Evolutionary conservation across 1,140 invertebrate genomes (phyloP).

Genomic region (Dinoponera quadriceps): DNA sequence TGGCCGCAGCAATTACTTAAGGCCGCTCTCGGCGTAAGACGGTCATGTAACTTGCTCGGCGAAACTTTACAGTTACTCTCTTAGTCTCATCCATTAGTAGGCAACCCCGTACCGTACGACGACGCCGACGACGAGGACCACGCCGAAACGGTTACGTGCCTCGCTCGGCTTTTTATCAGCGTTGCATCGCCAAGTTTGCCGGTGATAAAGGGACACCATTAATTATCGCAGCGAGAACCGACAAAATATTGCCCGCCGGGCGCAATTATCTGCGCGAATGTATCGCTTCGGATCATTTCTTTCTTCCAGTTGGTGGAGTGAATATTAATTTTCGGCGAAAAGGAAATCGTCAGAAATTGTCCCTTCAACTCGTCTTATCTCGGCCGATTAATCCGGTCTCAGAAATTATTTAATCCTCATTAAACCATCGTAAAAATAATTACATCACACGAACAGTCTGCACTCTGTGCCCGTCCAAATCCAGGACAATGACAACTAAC

Average conservation of each 20-base stretch:
- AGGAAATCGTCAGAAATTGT: no score
- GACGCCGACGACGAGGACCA: background rate
- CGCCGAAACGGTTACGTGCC: conserved; percentile 21
- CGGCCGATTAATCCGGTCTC: no score
- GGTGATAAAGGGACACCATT: conserved; percentile 2
- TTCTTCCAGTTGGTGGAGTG: background rate
- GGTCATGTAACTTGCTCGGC: conserved; percentile 50
- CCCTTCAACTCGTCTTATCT: no score
- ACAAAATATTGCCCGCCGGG: background rate
- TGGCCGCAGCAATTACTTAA: conserved; percentile 64
- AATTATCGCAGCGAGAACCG: conserved; percentile 20
- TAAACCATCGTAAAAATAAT: no score
- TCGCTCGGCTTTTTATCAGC: conserved; percentile 33
- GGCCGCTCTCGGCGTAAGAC: conserved; percentile 50
- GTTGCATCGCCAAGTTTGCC: conserved; percentile 10
- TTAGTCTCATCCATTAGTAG: conserved; percentile 61
- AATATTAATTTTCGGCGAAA: background rate
- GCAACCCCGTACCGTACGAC: conserved; percentile 8
- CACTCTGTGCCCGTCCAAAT: no score
- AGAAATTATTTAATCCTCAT: no score
- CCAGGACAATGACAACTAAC: no score
- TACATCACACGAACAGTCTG: no score
- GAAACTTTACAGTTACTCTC: conserved; percentile 53
- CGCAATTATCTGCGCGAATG: background rate
- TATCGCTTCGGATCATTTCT: background rate